phyloP scores from a whole-genome alignment of 2,113 vertebrate genomes.

The Spilogale gracilis region DNA sequence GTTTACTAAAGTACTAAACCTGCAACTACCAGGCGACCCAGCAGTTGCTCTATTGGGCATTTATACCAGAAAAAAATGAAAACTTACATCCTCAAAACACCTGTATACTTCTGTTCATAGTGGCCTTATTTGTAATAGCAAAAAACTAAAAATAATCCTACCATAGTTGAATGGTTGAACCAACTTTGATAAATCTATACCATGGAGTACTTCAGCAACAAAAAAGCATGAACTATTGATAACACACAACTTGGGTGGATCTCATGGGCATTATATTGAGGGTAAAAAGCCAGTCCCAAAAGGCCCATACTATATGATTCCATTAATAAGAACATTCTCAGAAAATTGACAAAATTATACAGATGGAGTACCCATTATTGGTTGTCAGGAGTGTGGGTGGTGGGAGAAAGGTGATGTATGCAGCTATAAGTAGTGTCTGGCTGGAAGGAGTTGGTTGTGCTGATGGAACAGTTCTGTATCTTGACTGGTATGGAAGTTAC shows the following conservation, averaged over 20 bases:
- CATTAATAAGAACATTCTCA: not conserved
- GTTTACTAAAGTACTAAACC: not conserved
- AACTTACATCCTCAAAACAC: not conserved
- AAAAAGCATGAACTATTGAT: not conserved
- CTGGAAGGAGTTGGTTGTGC: not conserved
- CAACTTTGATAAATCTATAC: not conserved
- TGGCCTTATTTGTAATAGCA: not conserved
- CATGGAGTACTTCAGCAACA: not conserved
- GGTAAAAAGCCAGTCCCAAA: not conserved
- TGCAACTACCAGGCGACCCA: not conserved
- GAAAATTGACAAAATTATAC: not conserved
- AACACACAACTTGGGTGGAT: not conserved
- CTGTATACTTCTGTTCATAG: not conserved
- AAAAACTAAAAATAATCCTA: not conserved
- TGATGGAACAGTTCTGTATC: not conserved
- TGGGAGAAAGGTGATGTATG: not conserved
- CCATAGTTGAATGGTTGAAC: not conserved
- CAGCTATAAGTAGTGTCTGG: not conserved
- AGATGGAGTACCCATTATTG: not conserved
- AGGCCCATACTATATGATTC: not conserved
- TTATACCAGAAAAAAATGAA: constrained; percentile 1
- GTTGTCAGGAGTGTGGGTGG: not conserved
- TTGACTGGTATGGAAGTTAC: not conserved
- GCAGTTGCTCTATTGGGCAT: not conserved
- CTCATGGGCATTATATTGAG: not conserved